Percentiles rank a stretch among this genome's conserved stretches.
phyloP scores from a whole-genome alignment of 2,113 vertebrate genomes.

The Camelus dromedarius region DNA sequence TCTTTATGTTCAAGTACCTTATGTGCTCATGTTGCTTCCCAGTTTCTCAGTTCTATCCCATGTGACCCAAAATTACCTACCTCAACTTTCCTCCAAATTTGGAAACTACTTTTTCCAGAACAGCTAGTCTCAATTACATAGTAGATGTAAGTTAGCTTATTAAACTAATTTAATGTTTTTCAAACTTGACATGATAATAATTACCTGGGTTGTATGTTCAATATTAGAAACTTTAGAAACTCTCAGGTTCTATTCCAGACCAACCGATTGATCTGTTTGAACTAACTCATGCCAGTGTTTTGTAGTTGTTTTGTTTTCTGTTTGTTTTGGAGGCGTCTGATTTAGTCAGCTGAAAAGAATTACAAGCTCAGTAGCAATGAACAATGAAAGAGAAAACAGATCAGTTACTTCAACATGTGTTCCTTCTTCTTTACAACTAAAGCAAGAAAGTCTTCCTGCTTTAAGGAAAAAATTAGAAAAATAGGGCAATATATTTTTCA shows the following conservation, averaged over 20 bases:
- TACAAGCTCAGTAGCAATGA: constrained; percentile 80
- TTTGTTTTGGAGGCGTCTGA: constrained; percentile 85
- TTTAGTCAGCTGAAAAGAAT: constrained; percentile 89
- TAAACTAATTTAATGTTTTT: neutral
- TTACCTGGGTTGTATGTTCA: neutral
- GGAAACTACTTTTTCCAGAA: neutral
- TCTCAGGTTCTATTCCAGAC: neutral
- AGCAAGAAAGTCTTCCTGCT: constrained; percentile 73
- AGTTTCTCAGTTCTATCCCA: neutral
- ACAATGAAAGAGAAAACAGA: constrained; percentile 85
- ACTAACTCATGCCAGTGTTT: neutral
- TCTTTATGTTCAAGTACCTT: neutral
- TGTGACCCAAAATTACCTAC: neutral
- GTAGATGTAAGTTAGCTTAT: neutral
- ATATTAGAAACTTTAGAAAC: neutral
- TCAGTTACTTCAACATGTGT: constrained; percentile 82
- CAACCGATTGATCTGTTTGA: neutral
- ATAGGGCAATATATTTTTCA: constrained; percentile 79
- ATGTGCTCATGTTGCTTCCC: neutral
- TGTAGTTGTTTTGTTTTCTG: neutral
- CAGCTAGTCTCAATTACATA: neutral
- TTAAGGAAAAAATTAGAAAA: constrained; percentile 68
- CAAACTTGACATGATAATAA: neutral
- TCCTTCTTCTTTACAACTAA: constrained; percentile 75
- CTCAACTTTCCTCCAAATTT: neutral